phyloP scores from a whole-genome alignment of 2,113 vertebrate genomes.

The Otus sunia region DNA sequence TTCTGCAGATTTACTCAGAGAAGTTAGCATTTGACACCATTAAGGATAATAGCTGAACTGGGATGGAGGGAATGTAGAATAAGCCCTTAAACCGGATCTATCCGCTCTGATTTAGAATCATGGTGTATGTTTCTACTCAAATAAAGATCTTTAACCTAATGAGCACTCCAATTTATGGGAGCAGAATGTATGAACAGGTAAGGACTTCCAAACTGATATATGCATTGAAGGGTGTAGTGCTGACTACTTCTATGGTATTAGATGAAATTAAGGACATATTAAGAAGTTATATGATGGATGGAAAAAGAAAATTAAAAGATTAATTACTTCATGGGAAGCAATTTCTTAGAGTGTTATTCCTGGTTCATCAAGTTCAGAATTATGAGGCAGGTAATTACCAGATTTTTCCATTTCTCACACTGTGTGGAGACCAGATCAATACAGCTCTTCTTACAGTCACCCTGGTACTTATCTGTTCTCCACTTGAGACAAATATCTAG shows the following conservation, averaged over 20 bases:
- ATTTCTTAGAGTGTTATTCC: background rate
- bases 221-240: background rate
- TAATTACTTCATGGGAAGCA: background rate
- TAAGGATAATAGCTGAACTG: background rate
- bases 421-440: background rate
- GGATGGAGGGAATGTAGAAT: background rate
- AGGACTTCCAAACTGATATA: background rate
- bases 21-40: background rate
- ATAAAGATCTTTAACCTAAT: background rate
- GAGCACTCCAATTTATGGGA: background rate
- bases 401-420: background rate
- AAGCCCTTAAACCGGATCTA: background rate
- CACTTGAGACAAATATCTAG: background rate
- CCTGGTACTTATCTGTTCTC: background rate
- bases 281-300: background rate
- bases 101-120: background rate
- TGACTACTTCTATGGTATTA: background rate
- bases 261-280: background rate
- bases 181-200: background rate
- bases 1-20: background rate
- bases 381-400: conserved; percentile 16
- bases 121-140: background rate
- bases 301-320: conserved; percentile 17
- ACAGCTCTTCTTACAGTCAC: background rate
- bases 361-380: background rate